phyloP scores from a whole-genome alignment of 2,888 invertebrate genomes.

The Mythimna ferrago region DNA sequence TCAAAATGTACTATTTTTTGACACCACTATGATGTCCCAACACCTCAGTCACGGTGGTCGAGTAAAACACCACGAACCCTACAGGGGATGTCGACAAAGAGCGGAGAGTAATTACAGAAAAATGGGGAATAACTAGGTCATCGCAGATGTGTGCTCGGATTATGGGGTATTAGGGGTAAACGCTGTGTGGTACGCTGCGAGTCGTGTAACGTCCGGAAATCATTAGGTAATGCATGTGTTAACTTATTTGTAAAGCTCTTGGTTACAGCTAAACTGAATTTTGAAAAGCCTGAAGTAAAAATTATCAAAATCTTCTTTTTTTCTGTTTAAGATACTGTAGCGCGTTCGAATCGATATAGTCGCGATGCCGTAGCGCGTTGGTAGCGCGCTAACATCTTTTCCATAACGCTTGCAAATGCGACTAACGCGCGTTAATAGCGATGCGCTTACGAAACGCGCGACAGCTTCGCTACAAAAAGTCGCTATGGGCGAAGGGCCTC shows the following conservation, averaged over 20 bases:
- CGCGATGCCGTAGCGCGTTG: no score
- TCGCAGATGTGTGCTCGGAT: conserved; percentile 75
- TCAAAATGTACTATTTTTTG: background rate
- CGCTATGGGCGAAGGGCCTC: no score
- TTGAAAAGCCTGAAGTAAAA: no score
- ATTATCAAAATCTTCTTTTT: no score
- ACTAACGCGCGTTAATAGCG: no score
- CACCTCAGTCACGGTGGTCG: conserved; percentile 49
- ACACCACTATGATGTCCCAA: background rate
- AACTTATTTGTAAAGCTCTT: background rate
- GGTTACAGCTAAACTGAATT: background rate
- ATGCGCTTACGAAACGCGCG: no score
- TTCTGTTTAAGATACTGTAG: no score
- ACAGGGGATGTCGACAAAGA: conserved; percentile 83
- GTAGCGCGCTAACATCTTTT: no score
- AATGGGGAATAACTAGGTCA: conserved; percentile 88
- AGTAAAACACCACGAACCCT: conserved; percentile 66
- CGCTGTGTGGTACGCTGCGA: conserved; percentile 13
- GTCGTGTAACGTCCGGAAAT: conserved; percentile 22
- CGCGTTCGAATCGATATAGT: no score
- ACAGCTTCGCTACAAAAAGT: no score
- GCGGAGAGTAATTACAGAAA: conserved; percentile 89
- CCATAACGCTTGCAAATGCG: no score
- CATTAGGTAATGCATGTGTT: conserved; percentile 35
- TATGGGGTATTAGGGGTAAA: conserved; percentile 60